Base-by-base conservation (phyloP, 2,113 vertebrate genomes). In the Toxotes jaculatrix region DNA sequence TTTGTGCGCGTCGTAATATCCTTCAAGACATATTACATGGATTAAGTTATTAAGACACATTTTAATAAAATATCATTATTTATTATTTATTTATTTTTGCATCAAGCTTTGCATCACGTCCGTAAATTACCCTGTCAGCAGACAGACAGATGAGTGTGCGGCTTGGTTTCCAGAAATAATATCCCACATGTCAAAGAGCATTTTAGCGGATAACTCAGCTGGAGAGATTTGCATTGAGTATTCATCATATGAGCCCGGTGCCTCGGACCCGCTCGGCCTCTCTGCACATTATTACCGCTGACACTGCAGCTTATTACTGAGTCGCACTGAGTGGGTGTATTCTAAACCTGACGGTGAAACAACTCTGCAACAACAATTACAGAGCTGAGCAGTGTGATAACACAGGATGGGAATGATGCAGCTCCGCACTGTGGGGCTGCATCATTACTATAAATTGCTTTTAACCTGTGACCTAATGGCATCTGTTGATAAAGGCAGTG, bases 271-370 rank as follows among this genome's bases (percentile, higher is more conserved):
- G 53, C 38, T 40, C 5, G 11, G 40, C 45, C 74, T 47, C n/a
- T 55, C 11, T 57, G 64, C 65, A 59, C 36, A 5, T 69, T 61
- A 74, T 76, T 63, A 7, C 66, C 53, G 19, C 77, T 60, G 65
- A 49, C 47, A 47, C 63, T 19, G 55, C 17, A 62, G 74, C 64
- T 63, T 42, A 53, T 60, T 56, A 34, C 2, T 4, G 38, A 67
- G 70, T 67, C 4, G 11, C 13, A 36, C 17, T 13, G 17, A 49
- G 80, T 57, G 66, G 66, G 66, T 7, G 73, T 65, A 6, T 40
- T 57, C 14, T 65, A 57, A 31, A 47, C 31, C 14, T 6, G 27
- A 31, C 53, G 12, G 47, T n/a, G 51, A 53, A 53, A n/a, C 19
- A n/a, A 53, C 7, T 53, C 53, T 12, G 53, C 53, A 56, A 5